These are phyloP conservation scores for Linurgus olivaceus DNA, from an alignment of 2,797 vertebrate genomes.

Conservation along the genomic window DNA sequence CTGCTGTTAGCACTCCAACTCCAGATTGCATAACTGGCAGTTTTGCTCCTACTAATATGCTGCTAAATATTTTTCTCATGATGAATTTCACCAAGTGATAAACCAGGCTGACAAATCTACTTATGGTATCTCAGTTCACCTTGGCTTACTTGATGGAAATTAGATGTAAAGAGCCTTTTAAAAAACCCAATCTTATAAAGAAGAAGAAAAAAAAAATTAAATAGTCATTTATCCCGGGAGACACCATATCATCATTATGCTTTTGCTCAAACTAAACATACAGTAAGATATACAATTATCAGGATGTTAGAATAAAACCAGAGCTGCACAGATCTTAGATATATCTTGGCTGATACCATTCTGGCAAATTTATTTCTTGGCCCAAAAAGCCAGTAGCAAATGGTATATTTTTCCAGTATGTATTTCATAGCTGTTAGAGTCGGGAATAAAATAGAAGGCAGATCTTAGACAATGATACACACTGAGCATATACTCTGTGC, in stretches of 20 bases:
- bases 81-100: constrained; percentile 49
- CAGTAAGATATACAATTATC: neutral
- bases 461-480: neutral
- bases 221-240: neutral
- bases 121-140: neutral
- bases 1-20: constrained; percentile 7
- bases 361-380: neutral
- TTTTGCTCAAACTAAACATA: neutral
- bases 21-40: constrained; percentile 22
- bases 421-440: neutral
- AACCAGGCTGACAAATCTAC: constrained; percentile 16
- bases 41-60: constrained; percentile 49
- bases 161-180: neutral
- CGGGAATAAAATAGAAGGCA: neutral
- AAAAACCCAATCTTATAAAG: neutral
- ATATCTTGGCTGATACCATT: neutral
- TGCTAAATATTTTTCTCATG: constrained; percentile 53
- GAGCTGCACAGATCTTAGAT: neutral
- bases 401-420: neutral
- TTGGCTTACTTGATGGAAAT: neutral
- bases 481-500: neutral
- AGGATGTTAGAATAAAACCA: neutral
- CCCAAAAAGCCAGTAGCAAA: neutral
- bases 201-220: neutral
- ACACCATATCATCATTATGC: neutral